Base-by-base conservation (phyloP, 2,888 invertebrate genomes). In the Zonitis immaculata region DNA sequence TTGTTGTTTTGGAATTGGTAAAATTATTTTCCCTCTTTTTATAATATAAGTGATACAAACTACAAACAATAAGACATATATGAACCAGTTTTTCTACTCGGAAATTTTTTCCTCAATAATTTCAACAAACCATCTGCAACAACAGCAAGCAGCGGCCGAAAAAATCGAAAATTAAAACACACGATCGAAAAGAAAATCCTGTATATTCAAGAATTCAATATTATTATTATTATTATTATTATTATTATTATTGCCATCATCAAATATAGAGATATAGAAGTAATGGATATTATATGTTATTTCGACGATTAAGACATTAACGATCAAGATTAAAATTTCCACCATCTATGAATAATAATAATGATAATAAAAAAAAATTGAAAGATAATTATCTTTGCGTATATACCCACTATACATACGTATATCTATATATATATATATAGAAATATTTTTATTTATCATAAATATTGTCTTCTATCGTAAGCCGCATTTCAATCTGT, bases 281-380 rank as follows among this genome's bases (percentile, higher is more conserved):
- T 65, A 65, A 65, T 63, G 65, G 61, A 61, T 65, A 61, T 63
- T 62, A 58, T 61, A 59, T 63, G 62, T 65, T n/a, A n/a, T n/a
- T n/a, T n/a, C n/a, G n/a, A 62, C 60, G 57, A 62, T 62, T 63
- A 60, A 65, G 62, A 62, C 60, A 64, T 62, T 58, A 60, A 62
- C 61, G 59, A 63, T 62, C 57, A 55, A 58, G 63, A 63, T 64
- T 60, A 60, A 57, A 51, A 58, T 59, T 57, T 59, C 51, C 54
- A 54, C 8, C 35, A 1, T 16, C 14, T 35, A n/a, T n/a, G n/a
- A n/a, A n/a, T n/a, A n/a, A n/a, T n/a, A n/a, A n/a, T n/a, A n/a
- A n/a, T n/a, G n/a, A n/a, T n/a, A n/a, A n/a, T n/a, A n/a, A n/a
- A n/a, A n/a, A n/a, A n/a, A n/a, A n/a, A n/a, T n/a, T 4, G 16